Conservation (phyloP, 2,888 invertebrate species). For the Melieria omissa region DNA sequence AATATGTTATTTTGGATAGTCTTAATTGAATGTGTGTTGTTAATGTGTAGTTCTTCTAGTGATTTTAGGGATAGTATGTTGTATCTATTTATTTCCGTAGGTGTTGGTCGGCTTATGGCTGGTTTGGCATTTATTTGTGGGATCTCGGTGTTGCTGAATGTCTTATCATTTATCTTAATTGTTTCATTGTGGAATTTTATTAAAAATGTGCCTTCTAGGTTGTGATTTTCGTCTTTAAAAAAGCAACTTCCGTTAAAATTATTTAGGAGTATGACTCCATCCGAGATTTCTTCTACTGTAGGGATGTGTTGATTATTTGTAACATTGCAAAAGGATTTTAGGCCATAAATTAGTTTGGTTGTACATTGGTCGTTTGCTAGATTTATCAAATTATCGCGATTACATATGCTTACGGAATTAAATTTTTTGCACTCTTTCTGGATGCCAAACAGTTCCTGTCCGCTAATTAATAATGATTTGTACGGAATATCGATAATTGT, state of each 20-base stretch:
- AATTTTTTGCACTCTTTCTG: too few relatives aligned
- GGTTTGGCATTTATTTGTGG: not conserved
- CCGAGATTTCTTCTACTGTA: too few relatives aligned
- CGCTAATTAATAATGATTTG: too few relatives aligned
- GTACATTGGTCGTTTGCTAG: slow-evolving; percentile 5
- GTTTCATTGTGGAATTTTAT: too few relatives aligned
- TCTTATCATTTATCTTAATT: not conserved
- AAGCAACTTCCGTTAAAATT: slow-evolving; percentile 6
- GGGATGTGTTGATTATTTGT: too few relatives aligned
- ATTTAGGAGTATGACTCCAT: too few relatives aligned
- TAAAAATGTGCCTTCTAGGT: not conserved
- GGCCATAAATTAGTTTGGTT: not conserved
- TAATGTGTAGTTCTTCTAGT: slow-evolving; percentile 9
- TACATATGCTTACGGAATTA: slow-evolving; percentile 1
- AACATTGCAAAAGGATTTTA: not conserved
- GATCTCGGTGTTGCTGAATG: slow-evolving; percentile 2
- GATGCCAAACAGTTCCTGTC: too few relatives aligned
- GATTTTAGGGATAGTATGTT: slow-evolving; percentile 2
- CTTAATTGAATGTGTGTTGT: slow-evolving; percentile 13
- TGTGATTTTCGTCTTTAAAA: not conserved
- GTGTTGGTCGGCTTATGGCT: not conserved
- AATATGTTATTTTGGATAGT: not conserved
- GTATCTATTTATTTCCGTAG: not conserved
- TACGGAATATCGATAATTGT: too few relatives aligned
- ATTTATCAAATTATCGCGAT: slow-evolving; percentile 15